Conservation (phyloP, 2,113 vertebrate genomes). For the Salvelinus sp. region DNA sequence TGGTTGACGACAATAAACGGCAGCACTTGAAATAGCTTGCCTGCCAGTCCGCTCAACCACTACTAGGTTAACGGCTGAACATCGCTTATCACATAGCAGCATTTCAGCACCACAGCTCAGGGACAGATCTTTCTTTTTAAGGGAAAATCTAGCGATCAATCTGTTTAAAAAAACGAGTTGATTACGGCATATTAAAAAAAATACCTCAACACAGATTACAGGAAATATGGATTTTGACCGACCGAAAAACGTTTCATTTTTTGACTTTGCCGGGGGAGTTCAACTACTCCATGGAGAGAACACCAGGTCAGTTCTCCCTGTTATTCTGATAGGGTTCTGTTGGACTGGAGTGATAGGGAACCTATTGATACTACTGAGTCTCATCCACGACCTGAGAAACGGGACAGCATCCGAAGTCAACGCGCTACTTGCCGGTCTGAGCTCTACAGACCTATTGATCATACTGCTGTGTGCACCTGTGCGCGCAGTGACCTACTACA, state of each 20-base stretch:
- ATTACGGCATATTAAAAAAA: not conserved
- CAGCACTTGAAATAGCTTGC: constrained; percentile 66
- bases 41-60: constrained; percentile 49
- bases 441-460: constrained; percentile 71
- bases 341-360: constrained; percentile 73
- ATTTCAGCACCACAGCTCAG: constrained; percentile 47
- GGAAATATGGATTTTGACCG: constrained; percentile 51
- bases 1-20: constrained; percentile 64
- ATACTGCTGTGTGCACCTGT: constrained; percentile 71
- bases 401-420: constrained; percentile 67
- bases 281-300: constrained; percentile 67
- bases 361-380: constrained; percentile 67
- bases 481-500: constrained; percentile 73
- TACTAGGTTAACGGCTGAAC: constrained; percentile 17
- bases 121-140: constrained; percentile 44
- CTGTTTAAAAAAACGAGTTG: not conserved
- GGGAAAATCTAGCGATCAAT: no score
- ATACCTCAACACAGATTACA: not conserved
- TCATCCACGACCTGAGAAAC: constrained; percentile 64
- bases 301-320: constrained; percentile 61
- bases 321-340: constrained; percentile 69
- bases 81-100: constrained; percentile 15
- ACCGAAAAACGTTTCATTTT: constrained; percentile 64
- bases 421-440: constrained; percentile 67
- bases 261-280: constrained; percentile 69